Evolutionary conservation across 2,113 vertebrate genomes (phyloP).

Genomic region (Hippolais icterina): DNA sequence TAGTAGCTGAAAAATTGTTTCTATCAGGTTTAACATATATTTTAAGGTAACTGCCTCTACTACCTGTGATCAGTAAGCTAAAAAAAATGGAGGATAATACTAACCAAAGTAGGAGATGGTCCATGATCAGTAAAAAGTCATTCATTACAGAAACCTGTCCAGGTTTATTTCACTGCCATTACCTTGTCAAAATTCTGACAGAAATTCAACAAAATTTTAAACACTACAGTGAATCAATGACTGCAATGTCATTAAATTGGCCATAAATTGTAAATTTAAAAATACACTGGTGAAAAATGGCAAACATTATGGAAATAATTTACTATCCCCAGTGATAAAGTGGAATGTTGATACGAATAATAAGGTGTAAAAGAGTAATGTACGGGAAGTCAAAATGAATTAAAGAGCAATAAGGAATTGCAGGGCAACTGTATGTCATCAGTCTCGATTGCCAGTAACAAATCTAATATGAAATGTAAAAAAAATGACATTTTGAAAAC

Average conservation of each 20-base stretch:
- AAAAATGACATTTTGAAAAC: not conserved
- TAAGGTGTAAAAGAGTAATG: not conserved
- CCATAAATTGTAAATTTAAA: not conserved
- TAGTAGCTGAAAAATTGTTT: not conserved
- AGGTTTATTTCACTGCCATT: not conserved
- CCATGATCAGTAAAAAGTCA: not conserved
- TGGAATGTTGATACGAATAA: not conserved
- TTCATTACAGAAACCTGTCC: not conserved
- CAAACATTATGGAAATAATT: not conserved
- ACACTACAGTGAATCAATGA: not conserved
- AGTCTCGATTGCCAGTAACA: not conserved
- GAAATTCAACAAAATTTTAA: not conserved
- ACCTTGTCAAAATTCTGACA: not conserved
- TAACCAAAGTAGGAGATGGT: not conserved
- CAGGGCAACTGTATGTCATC: not conserved
- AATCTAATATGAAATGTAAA: not conserved
- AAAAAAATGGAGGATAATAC: not conserved
- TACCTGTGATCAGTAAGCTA: not conserved
- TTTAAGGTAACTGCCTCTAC: not conserved
- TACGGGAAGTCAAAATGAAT: not conserved
- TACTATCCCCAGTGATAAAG: not conserved
- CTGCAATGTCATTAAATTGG: not conserved
- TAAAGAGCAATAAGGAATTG: not conserved
- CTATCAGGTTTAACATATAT: not conserved
- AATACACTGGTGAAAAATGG: not conserved